Evolutionary conservation across 2,113 vertebrate genomes (phyloP).

Genomic region (Phrynocephalus versicolor): DNA sequence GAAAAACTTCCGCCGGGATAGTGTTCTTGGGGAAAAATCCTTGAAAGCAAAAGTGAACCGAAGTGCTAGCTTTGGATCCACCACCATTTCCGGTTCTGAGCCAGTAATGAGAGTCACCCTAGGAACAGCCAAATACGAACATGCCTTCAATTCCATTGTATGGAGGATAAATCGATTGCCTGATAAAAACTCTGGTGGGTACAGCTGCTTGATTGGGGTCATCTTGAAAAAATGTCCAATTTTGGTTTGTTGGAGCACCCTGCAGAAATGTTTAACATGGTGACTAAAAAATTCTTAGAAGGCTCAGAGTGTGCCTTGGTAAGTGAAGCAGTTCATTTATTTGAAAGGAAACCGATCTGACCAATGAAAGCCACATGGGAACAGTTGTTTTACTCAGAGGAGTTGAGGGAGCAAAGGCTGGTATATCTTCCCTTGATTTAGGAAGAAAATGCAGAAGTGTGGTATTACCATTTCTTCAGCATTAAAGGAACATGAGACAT

Average conservation of each 20-base stretch:
- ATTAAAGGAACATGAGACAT: not conserved
- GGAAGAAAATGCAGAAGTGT: not conserved
- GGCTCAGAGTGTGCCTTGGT: not conserved
- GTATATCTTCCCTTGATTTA: not conserved
- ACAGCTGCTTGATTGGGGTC: not conserved
- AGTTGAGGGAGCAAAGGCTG: not conserved
- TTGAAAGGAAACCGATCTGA: too few relatives aligned
- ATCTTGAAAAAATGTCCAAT: not conserved
- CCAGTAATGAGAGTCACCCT: conserved; percentile 91
- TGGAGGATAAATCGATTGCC: conserved; percentile 89
- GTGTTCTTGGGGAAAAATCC: conserved; percentile 86
- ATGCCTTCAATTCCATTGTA: conserved; percentile 87
- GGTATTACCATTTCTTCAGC: not conserved
- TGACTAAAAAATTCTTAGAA: not conserved
- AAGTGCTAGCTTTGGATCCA: conserved; percentile 86
- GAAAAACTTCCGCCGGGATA: conserved; percentile 89
- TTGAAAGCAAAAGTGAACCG: conserved; percentile 90
- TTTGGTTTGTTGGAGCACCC: accelerated
- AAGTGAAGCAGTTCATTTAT: too few relatives aligned
- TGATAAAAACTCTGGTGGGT: conserved; percentile 91
- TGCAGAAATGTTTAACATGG: not conserved
- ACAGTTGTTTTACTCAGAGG: not conserved
- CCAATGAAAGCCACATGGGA: not conserved
- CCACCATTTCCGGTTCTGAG: conserved; percentile 83
- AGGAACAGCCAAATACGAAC: conserved; percentile 89